These are phyloP conservation scores for Phycodurus eques DNA, from an alignment of 2,113 vertebrate species.

Conservation along the genomic window DNA sequence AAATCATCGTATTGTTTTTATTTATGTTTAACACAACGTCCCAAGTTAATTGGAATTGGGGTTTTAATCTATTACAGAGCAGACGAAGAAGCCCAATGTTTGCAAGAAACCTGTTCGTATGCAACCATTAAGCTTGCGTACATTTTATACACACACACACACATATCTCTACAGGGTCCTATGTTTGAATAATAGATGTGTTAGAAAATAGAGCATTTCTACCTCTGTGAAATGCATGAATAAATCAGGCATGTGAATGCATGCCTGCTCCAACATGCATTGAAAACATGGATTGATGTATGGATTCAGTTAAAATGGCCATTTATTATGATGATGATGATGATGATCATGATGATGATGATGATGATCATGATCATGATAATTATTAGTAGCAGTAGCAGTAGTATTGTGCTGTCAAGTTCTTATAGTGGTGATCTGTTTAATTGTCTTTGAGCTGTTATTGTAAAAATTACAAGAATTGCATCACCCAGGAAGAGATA, in stretches of 20 bases:
- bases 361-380: no score
- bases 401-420: no score
- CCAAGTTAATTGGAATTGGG: no score
- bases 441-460: no score
- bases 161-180: slow-evolving; percentile 55
- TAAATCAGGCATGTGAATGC: slow-evolving; percentile 54
- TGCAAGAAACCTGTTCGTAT: slow-evolving; percentile 2
- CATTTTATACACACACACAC: slow-evolving; percentile 66
- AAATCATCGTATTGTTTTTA: no score
- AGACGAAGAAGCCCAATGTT: slow-evolving; percentile 51
- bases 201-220: slow-evolving; percentile 68
- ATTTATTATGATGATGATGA: neutral
- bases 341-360: no score
- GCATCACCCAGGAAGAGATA: no score
- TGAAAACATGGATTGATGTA: neutral
- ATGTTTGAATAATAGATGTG: slow-evolving; percentile 72
- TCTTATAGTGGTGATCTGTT: no score
- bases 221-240: slow-evolving; percentile 65
- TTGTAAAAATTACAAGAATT: no score
- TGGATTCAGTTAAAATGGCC: slow-evolving; percentile 20
- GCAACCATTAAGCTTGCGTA: slow-evolving; percentile 49
- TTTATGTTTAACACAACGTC: no score
- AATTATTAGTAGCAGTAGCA: no score
- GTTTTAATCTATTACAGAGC: slow-evolving; percentile 60
- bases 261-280: slow-evolving; percentile 2